Conservation (phyloP, 2,113 vertebrate genomes). For the Cottus gobio region DNA sequence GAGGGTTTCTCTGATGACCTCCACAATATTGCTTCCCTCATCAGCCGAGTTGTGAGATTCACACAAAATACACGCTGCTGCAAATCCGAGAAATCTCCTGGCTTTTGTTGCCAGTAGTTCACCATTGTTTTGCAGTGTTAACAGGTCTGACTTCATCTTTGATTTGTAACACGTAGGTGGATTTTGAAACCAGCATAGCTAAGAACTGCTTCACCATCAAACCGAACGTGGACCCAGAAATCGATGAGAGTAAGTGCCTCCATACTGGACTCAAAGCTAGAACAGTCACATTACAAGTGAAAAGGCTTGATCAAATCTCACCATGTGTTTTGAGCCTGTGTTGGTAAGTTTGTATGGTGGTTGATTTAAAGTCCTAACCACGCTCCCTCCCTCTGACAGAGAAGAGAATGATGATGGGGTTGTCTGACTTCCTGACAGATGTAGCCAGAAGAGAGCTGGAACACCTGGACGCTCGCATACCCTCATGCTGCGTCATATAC, state of each 20-base stretch:
- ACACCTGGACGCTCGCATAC: constrained; percentile 86
- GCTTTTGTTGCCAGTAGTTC: background rate
- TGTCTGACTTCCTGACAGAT: constrained; percentile 93
- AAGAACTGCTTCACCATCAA: constrained; percentile 92
- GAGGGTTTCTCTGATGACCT: constrained; percentile 91
- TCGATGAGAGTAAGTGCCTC: constrained; percentile 89
- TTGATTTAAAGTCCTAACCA: background rate
- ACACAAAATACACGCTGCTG: constrained; percentile 3
- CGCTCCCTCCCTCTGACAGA: constrained; percentile 75
- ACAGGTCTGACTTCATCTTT: constrained; percentile 18
- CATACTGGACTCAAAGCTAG: background rate
- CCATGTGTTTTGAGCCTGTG: constrained; percentile 39
- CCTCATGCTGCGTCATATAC: constrained; percentile 94
- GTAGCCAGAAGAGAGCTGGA: constrained; percentile 92
- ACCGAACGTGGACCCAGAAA: constrained; percentile 89
- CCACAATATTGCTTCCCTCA: constrained; percentile 87
- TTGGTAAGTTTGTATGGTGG: background rate
- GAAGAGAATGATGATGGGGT: constrained; percentile 91
- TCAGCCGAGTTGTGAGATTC: constrained; percentile 88
- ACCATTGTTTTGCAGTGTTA: background rate
- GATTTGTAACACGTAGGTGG: constrained; percentile 79
- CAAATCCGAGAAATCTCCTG: background rate
- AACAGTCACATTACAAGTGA: background rate
- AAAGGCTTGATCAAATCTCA: background rate
- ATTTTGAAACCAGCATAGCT: constrained; percentile 90